Conservation (phyloP, 1,140 invertebrate genomes). For the Hirudo medicinalis region DNA sequence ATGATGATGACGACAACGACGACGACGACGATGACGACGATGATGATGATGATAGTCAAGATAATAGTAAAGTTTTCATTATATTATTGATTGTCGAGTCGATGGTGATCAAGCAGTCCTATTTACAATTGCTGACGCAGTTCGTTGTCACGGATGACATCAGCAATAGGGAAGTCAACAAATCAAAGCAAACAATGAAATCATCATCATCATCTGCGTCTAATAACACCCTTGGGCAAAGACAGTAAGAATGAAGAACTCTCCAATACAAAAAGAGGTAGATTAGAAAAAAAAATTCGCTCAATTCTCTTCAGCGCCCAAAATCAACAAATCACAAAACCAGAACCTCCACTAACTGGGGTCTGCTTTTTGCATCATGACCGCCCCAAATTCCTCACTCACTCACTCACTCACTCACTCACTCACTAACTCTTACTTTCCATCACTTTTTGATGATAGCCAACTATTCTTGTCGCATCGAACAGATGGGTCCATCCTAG, state of each 20-base stretch:
- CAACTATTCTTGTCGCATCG: too few species aligned
- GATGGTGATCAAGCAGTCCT: background rate
- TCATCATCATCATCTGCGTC: too few species aligned
- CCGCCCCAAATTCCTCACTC: background rate
- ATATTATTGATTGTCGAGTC: background rate
- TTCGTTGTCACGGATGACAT: background rate
- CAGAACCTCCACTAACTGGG: background rate
- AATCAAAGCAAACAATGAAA: background rate
- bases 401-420: background rate
- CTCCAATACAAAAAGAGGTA: background rate
- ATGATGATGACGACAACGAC: background rate
- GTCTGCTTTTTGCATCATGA: background rate
- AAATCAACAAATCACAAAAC: background rate
- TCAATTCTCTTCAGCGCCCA: background rate
- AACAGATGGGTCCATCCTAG: too few species aligned
- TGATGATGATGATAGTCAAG: background rate
- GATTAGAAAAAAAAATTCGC: background rate
- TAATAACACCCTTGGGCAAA: constrained; percentile 1
- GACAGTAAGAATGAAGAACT: background rate
- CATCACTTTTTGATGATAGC: too few species aligned
- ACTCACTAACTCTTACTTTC: background rate
- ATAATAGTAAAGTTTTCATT: background rate
- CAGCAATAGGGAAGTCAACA: background rate
- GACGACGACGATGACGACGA: background rate
- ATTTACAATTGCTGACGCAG: background rate